These are phyloP conservation scores for Scartelaos histophorus DNA, from an alignment of 2,113 vertebrate species.

Conservation along the genomic window DNA sequence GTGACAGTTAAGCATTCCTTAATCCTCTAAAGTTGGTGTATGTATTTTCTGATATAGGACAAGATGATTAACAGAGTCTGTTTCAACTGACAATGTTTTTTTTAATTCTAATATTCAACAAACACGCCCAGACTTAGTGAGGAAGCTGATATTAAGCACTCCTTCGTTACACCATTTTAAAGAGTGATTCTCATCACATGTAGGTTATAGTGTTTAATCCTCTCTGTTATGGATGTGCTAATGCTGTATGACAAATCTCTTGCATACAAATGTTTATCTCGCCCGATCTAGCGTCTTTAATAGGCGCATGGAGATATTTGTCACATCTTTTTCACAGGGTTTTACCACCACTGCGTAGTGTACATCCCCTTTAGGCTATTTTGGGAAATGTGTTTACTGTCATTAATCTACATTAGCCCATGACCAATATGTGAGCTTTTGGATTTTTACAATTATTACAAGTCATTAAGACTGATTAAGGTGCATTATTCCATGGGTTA, in stretches of 20 bases:
- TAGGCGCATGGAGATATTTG: background rate
- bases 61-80: no score
- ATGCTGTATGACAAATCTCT: background rate
- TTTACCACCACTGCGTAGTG: background rate
- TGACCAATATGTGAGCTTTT: background rate
- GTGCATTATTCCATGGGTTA: background rate
- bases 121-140: background rate
- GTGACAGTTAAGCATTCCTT: background rate
- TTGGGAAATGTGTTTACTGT: conserved; percentile 2
- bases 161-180: background rate
- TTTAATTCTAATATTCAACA: background rate
- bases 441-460: background rate
- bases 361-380: background rate
- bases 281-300: background rate
- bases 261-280: conserved; percentile 2
- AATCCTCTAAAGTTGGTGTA: background rate
- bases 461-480: background rate
- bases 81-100: background rate
- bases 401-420: background rate
- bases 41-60: background rate
- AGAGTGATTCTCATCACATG: background rate
- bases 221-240: background rate
- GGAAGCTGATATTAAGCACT: background rate
- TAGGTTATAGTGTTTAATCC: background rate
- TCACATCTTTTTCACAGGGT: conserved; percentile 3